phyloP scores from a whole-genome alignment of 2,113 vertebrate genomes.

The Pangasianodon hypophthalmus region DNA sequence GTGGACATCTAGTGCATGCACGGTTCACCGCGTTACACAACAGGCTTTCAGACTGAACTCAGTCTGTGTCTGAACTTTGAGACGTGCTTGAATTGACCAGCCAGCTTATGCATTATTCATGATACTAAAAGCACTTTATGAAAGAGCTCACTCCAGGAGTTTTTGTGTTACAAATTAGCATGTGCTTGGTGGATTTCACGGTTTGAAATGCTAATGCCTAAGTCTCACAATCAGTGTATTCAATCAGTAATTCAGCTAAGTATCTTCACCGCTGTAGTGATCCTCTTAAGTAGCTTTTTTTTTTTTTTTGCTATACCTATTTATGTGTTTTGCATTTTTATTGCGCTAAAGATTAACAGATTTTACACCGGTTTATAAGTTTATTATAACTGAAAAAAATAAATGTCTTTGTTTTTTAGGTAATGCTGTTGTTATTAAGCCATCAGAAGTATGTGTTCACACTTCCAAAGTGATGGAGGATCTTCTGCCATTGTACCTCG shows the following conservation, averaged over 20 bases:
- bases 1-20: background rate
- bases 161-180: background rate
- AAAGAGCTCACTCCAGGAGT: background rate
- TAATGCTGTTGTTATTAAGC: slow-evolving; percentile 90
- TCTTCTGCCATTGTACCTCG: slow-evolving; percentile 85
- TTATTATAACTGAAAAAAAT: background rate
- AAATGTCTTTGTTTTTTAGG: slow-evolving; percentile 68
- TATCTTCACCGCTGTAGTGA: background rate
- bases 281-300: background rate
- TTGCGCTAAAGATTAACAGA: no score
- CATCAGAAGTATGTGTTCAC: slow-evolving; percentile 85
- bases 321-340: background rate
- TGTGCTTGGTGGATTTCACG: background rate
- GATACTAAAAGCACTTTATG: background rate
- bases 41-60: background rate
- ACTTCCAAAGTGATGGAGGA: slow-evolving; percentile 80
- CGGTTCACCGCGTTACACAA: background rate
- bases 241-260: background rate
- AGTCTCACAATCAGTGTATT: background rate
- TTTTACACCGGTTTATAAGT: background rate
- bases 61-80: background rate
- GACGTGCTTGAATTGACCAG: background rate
- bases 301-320: no score
- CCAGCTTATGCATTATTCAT: background rate
- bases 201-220: background rate